phyloP scores from a whole-genome alignment of 2,888 invertebrate species.

The Belgica antarctica region DNA sequence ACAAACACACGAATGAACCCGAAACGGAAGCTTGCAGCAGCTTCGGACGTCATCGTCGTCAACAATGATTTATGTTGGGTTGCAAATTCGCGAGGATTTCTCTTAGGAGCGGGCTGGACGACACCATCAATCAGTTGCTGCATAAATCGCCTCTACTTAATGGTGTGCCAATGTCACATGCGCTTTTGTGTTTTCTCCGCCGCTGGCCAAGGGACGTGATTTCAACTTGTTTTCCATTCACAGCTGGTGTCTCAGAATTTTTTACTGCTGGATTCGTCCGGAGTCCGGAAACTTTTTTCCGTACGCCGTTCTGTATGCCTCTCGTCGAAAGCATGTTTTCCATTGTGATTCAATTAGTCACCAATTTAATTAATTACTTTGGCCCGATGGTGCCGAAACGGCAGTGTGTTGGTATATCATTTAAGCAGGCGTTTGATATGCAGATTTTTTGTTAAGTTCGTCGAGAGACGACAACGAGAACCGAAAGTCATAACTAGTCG shows the following conservation, averaged over 20 bases:
- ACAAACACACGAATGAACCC: background rate
- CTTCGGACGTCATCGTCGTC: background rate
- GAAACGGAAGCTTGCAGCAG: background rate
- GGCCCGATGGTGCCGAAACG: background rate
- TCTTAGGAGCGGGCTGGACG: background rate
- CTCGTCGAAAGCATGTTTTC: no score
- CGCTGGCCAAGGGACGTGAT: slow-evolving; percentile 21
- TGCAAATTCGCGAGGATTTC: no score
- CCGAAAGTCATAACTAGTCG: background rate
- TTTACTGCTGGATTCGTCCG: background rate
- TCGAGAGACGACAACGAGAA: background rate
- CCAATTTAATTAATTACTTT: slow-evolving; percentile 39
- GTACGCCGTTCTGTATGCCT: no score
- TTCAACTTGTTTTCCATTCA: slow-evolving; percentile 2
- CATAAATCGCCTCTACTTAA: no score
- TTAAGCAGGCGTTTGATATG: slow-evolving; percentile 30
- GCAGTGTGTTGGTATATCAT: background rate
- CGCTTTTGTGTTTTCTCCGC: slow-evolving; percentile 13
- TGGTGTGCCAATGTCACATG: no score
- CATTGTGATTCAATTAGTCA: slow-evolving; percentile 36
- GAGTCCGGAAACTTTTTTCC: slow-evolving; percentile 24
- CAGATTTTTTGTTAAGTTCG: slow-evolving; percentile 24
- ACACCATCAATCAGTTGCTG: background rate
- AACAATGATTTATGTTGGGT: background rate
- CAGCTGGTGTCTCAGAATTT: slow-evolving; percentile 38